A percentile compares a stretch with the other conserved stretches of the same genome.
These are phyloP conservation scores for Crocallis elinguaria DNA, from an alignment of 2,888 invertebrate genomes.

Conservation along the genomic window DNA sequence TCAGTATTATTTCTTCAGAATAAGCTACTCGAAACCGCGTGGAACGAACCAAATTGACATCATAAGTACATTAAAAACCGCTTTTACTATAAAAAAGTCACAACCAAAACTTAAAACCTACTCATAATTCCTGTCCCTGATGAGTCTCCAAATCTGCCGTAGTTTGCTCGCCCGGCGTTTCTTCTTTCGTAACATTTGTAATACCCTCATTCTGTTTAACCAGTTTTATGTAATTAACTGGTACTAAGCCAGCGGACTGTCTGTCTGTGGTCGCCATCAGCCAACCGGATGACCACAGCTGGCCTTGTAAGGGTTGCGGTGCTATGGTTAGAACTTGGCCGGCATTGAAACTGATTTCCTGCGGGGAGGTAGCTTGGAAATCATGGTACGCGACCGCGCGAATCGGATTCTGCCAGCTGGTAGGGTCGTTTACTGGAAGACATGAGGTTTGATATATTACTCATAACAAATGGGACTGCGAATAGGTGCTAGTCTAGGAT, in stretches of 20 bases:
- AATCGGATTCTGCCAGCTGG: constrained; percentile 88
- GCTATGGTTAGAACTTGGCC: constrained; percentile 93
- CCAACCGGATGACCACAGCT: constrained; percentile 88
- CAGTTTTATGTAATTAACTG: constrained; percentile 85
- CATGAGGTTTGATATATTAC: no score
- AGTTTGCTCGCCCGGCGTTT: no score
- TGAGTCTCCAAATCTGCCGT: no score
- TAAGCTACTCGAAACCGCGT: no score
- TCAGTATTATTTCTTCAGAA: no score
- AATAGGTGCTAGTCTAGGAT: no score
- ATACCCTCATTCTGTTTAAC: constrained; percentile 46
- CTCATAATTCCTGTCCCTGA: no score
- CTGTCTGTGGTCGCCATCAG: constrained; percentile 86
- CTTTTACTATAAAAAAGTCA: no score
- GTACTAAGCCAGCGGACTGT: constrained; percentile 86
- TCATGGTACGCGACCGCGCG: constrained; percentile 89
- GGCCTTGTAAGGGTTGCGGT: constrained; percentile 92
- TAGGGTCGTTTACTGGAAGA: constrained; percentile 85
- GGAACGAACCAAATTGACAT: no score
- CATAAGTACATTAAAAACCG: no score
- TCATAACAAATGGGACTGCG: no score
- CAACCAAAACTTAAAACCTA: no score
- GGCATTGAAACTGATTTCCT: constrained; percentile 91
- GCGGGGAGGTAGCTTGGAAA: constrained; percentile 88
- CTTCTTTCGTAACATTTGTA: constrained; percentile 1